Conservation (phyloP, 1,140 invertebrate species). For the Lethrus apterus region DNA sequence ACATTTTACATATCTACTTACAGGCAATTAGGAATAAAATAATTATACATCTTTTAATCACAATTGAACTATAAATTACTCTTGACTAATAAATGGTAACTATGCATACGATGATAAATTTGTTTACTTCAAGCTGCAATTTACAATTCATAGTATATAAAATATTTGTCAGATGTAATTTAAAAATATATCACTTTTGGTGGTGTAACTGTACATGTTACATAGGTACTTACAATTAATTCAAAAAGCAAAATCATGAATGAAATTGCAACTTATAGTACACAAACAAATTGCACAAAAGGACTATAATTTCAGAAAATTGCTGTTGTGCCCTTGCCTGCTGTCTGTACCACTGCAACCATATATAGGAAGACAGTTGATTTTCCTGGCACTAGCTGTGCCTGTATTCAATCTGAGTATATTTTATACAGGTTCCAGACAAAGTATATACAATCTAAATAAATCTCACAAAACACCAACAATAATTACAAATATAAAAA, state of each 20-base stretch:
- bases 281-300: constrained; percentile 22
- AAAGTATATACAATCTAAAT: constrained; percentile 30
- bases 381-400: constrained; percentile 33
- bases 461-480: constrained; percentile 6
- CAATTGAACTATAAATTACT: no score
- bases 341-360: constrained; percentile 30
- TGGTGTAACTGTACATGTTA: no score
- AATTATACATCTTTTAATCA: no score
- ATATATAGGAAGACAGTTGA: constrained; percentile 38
- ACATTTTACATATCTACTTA: constrained; percentile 32
- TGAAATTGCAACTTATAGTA: constrained; percentile 1
- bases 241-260: no score
- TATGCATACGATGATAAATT: no score
- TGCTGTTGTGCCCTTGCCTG: constrained; percentile 32
- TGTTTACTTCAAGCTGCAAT: no score
- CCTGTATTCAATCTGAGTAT: constrained; percentile 34
- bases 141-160: no score
- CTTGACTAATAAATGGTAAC: no score
- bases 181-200: no score
- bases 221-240: no score
- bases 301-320: constrained; percentile 15
- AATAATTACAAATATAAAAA: constrained; percentile 16
- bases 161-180: no score
- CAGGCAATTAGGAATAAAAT: no score
- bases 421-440: constrained; percentile 39